Evolutionary conservation across 2,113 vertebrate species (phyloP), one percentile per base, ranked within the genome.

Genomic region (Oreochromis aureus): DNA sequence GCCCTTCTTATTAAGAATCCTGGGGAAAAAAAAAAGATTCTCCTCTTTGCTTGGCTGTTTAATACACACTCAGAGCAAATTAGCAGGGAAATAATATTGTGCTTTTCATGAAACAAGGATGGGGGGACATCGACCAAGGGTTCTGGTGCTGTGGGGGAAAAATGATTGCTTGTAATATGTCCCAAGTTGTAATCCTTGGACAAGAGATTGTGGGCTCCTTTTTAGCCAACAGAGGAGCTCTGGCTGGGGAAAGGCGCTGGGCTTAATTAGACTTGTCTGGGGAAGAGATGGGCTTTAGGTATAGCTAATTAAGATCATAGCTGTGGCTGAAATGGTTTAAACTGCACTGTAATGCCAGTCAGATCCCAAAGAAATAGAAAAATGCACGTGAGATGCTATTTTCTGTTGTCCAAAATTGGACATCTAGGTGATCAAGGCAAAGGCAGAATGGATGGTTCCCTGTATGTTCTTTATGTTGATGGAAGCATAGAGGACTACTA

Each of bases 241-340:
- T 93, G 94, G 94, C 94, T 93, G 91, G 91, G 93, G 90, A 95
- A 89, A 95, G 92, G 94, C 89, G 80, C 94, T 93, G 93, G 93
- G 95, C 94, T 97, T 97, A 97, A 97, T 97, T 96, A 96, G 95
- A 93, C 91, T 92, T 94, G 95, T 95, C 93, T 94, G 92, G 94
- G 91, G 91, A 93, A 95, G 94, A 94, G 95, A 95, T 89, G 84
- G 92, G 95, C 94, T 96, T 96, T 95, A 96, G 95, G 96, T 97
- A 93, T 94, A 95, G 95, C 94, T 96, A 96, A 97, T 97, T 97
- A 96, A 95, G 96, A 95, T 97, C 96, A 96, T 96, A 96, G 95
- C 94, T 87, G 86, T 87, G 92, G 92, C 93, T 97, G 93, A 95
- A 96, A 96, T 95, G 93, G 92, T 95, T 96, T 97, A 96, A 96